Base-by-base conservation (phyloP, 2,888 invertebrate genomes). In the Metalampra italica region DNA sequence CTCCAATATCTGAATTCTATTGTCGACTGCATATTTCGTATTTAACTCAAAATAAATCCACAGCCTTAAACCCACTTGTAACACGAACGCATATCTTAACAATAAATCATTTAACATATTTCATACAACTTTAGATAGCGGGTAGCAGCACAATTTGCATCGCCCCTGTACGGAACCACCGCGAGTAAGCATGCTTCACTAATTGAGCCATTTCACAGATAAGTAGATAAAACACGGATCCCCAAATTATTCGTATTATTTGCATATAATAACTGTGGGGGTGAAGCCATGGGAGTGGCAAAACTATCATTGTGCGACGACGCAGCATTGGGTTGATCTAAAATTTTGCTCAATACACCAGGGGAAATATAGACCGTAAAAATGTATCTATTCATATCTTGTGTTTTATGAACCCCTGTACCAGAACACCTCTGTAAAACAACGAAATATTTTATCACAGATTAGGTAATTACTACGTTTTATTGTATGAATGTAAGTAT, bases 131-230 rank as follows among this genome's bases (percentile, higher is more conserved):
- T 60, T 60, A 72, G 78, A 81, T 81, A 80, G 65, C 29, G 29
- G 45, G 36, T 45, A 45, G 49, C 22, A 5, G 11, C 64, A 59
- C 60, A 55, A 75, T 78, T 74, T 70, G 64, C 75, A 73, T 72
- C 53, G 60, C 59, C 54, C 53, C 53, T 45, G 32, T 36, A 47
- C 46, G 50, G 50, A 38, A 50, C 53, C 50, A 48, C 54, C 56
- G 58, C 63, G 68, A 61, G 62, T 52, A 64, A 64, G 68, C 78
- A 74, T 75, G 78, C 77, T 69, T 75, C 63, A 56, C 82, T 88
- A 88, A 89, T 89, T 87, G 89, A 87, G 81, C 88, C 78, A 84
- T 88, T 86, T 81, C 81, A 85, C 79, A 87, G 88, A 88, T 88
- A 88, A 88, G 85, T 81, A 85, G 88, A 89, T 89, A 89, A 82